These are phyloP conservation scores for Microcebus murinus DNA, from an alignment of 2,113 vertebrate species.

Conservation along the genomic window DNA sequence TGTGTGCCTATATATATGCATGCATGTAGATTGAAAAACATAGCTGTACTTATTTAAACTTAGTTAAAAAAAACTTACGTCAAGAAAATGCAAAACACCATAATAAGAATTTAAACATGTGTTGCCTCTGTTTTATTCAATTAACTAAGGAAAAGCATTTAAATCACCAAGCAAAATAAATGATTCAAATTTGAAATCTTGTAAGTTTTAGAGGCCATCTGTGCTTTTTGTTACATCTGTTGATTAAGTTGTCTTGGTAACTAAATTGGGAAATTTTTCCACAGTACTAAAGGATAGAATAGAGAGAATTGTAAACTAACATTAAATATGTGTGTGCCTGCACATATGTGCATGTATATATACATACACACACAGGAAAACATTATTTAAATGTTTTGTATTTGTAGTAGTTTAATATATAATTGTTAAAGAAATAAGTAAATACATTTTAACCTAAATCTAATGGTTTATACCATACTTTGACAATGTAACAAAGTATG, in stretches of 20 bases:
- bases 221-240: background rate
- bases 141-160: background rate
- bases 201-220: conserved; percentile 36
- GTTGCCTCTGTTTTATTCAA: conserved; percentile 27
- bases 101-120: background rate
- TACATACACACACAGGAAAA: background rate
- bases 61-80: background rate
- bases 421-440: background rate
- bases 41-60: background rate
- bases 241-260: conserved; percentile 49
- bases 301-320: background rate
- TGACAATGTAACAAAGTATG: background rate
- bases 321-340: background rate
- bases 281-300: background rate
- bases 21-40: background rate
- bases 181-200: conserved; percentile 11
- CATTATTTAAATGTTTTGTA: background rate
- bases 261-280: background rate
- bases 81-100: background rate
- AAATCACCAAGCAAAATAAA: conserved; percentile 44
- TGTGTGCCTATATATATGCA: background rate
- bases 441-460: background rate
- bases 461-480: background rate
- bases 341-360: background rate
- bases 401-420: background rate